Evolutionary conservation across 2,113 vertebrate species (phyloP).

Genomic region (Chloebia gouldiae): DNA sequence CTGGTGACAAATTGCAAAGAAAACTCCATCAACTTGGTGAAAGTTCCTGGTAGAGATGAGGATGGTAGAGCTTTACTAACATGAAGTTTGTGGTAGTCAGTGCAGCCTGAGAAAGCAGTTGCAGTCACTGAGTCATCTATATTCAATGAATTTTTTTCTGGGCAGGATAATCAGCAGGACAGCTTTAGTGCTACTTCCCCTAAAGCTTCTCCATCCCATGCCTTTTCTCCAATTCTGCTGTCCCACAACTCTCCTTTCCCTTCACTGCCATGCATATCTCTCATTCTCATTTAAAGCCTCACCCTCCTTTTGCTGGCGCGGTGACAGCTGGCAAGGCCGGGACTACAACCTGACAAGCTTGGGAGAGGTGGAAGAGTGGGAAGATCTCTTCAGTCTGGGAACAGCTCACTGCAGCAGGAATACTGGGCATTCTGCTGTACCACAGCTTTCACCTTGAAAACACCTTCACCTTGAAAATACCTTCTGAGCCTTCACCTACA

Average conservation of each 20-base stretch:
- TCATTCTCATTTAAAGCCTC: not conserved
- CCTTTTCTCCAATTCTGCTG: not conserved
- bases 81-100: not conserved
- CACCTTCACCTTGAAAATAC: not conserved
- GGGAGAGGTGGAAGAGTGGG: not conserved
- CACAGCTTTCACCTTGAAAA: not conserved
- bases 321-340: not conserved
- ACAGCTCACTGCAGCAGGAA: not conserved
- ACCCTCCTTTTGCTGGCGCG: not conserved
- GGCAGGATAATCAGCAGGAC: not conserved
- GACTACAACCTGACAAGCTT: not conserved
- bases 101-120: not conserved
- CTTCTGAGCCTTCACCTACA: not conserved
- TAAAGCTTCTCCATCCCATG: not conserved
- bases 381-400: not conserved
- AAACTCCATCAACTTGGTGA: not conserved
- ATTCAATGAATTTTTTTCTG: not conserved
- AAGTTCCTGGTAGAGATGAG: not conserved
- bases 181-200: not conserved
- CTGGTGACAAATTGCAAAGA: not conserved
- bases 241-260: not conserved
- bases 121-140: not conserved
- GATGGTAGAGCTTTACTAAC: not conserved
- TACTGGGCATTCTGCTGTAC: not conserved
- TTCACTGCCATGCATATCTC: not conserved